These are phyloP conservation scores for Lichenostomus cassidix DNA, from an alignment of 2,113 vertebrate genomes.

Conservation along the genomic window DNA sequence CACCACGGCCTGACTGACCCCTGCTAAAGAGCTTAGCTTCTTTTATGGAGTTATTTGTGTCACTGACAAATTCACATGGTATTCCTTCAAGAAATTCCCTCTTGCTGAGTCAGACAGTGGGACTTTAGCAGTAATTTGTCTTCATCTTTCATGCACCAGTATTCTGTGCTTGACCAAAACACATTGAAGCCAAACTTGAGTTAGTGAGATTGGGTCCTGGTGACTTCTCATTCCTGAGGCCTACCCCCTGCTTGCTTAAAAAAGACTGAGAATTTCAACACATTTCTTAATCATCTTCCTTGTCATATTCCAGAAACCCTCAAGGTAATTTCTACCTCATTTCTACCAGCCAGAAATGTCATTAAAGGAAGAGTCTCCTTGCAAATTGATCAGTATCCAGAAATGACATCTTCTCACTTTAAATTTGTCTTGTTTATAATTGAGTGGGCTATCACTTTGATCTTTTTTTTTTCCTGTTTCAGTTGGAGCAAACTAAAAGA, in stretches of 20 bases:
- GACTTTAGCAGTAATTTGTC: not conserved
- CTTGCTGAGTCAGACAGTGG: not conserved
- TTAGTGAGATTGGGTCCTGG: not conserved
- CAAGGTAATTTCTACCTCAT: not conserved
- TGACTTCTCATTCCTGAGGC: not conserved
- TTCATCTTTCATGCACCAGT: not conserved
- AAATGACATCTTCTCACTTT: slow-evolving; percentile 41
- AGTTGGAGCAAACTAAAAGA: slow-evolving; percentile 27
- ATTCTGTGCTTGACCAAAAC: not conserved
- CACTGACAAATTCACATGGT: not conserved
- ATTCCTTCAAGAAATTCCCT: not conserved
- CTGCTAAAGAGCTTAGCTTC: not conserved
- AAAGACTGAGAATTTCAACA: not conserved
- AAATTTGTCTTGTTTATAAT: slow-evolving; percentile 62
- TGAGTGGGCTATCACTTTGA: slow-evolving; percentile 58
- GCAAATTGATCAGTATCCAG: not conserved
- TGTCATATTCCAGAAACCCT: not conserved
- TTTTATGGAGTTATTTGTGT: not conserved
- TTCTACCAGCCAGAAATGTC: not conserved
- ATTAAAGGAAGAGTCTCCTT: not conserved
- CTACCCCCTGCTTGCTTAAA: not conserved
- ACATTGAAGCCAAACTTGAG: not conserved
- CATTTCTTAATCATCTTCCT: not conserved
- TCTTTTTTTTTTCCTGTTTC: slow-evolving; percentile 57
- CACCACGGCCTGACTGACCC: not conserved